Conservation (phyloP, 2,113 vertebrate genomes). For the Bagarius yarrelli region DNA sequence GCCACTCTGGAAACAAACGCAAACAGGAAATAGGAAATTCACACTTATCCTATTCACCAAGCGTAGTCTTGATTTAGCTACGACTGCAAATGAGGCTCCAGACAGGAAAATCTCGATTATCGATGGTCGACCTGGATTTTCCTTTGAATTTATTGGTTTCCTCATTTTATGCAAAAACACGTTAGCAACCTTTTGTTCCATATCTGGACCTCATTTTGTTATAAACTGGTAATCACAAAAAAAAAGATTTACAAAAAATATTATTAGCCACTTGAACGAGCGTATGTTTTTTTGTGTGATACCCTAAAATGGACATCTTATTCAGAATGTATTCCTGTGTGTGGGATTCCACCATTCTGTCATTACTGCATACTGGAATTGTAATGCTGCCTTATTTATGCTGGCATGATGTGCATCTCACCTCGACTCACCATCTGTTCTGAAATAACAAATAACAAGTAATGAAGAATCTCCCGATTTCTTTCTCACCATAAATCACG, state of each 20-base stretch:
- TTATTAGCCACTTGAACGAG: too few species aligned
- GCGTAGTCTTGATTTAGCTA: not conserved
- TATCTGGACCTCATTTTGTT: too few species aligned
- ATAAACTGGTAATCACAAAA: too few species aligned
- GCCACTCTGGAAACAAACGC: not conserved
- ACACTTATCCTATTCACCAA: not conserved
- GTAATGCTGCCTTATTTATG: not conserved
- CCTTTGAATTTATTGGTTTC: not conserved
- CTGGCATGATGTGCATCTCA: constrained; percentile 5
- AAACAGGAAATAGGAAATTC: constrained; percentile 5
- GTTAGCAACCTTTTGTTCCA: too few species aligned
- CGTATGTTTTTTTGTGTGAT: too few species aligned
- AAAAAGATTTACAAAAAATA: too few species aligned
- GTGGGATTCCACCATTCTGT: not conserved
- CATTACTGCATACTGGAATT: not conserved
- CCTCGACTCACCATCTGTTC: constrained; percentile 7
- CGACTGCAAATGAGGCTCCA: not conserved
- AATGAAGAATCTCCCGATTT: not conserved
- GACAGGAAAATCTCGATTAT: not conserved
- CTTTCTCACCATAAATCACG: too few species aligned
- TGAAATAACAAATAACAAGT: not conserved
- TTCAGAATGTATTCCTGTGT: too few species aligned
- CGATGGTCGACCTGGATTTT: not conserved
- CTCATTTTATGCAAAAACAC: not conserved
- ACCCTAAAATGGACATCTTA: too few species aligned